Base-by-base conservation (phyloP, 2,113 vertebrate genomes). In the Notothenia coriiceps region DNA sequence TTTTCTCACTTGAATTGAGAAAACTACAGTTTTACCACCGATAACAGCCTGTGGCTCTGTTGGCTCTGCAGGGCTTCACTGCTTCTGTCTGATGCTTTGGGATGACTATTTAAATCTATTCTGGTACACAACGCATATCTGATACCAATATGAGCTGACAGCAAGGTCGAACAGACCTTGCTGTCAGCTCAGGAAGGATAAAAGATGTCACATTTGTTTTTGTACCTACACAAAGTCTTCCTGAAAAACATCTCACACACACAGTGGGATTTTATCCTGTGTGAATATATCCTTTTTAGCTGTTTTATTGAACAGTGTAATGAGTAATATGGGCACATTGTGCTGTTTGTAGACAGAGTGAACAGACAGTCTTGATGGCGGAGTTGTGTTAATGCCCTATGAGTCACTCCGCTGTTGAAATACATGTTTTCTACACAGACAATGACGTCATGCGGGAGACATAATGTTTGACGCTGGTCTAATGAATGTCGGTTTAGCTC, bases 71-170 rank as follows among this genome's bases (percentile, higher is more conserved):
- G 43, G 60, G 55, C 40, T 74, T 70, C 25, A 55, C 61, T 63
- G 66, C 62, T 70, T 69, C 14, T 59, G 47, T 44, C 44, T 12
- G 51, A 70, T 79, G 74, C 67, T 73, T 77, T 74, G 63, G 76
- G 76, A 70, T 77, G 83, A 80, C 75, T 60, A 55, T 85, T 77
- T 61, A 83, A 61, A 77, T 85, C 76, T 87, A 87, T 89, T 87
- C 79, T 78, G 49, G 70, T 77, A 85, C 52, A 40, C 57, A 69
- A 61, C 63, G 22, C 68, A 55, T 66, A 81, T 84, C 74, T 84
- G 87, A 88, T 78, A 78, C 79, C 77, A 70, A 87, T 69, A 71
- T 65, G 77, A 87, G 80, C 82, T 87, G 85, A 85, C 88, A 84
- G 84, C 87, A 80, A 89, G 85, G 85, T 83, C 44, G 18, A 18